Percentiles rank a stretch among this genome's conserved stretches.
Evolutionary conservation across 2,888 invertebrate species (phyloP).

Genomic region (Apoda limacodes): DNA sequence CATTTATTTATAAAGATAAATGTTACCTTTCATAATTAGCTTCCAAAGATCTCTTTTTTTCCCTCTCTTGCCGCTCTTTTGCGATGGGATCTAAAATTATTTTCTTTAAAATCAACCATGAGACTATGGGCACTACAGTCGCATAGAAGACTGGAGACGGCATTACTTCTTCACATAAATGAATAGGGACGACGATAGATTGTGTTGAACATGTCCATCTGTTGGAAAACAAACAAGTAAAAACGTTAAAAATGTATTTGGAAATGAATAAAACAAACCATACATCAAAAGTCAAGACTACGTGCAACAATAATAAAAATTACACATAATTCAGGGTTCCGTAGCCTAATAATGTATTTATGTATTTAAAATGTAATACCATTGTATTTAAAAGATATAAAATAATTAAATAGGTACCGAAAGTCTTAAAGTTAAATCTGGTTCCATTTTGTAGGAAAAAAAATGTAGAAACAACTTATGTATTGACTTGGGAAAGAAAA

Average conservation of each 20-base stretch:
- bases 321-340: no score
- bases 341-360: no score
- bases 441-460: no score
- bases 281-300: no score
- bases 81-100: conserved; percentile 87
- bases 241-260: conserved; percentile 12
- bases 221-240: not conserved
- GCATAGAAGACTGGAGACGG: conserved; percentile 95
- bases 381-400: no score
- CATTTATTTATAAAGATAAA: not conserved
- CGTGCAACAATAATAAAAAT: no score
- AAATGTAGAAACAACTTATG: no score
- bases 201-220: conserved; percentile 90
- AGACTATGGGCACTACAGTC: conserved; percentile 85
- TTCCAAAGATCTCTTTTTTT: conserved; percentile 85
- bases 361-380: no score
- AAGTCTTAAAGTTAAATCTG: no score
- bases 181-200: conserved; percentile 89
- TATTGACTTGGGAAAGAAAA: no score
- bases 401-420: no score
- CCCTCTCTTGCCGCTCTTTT: conserved; percentile 80
- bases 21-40: conserved; percentile 77
- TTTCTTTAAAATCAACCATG: conserved; percentile 85
- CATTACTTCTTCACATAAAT: conserved; percentile 89
- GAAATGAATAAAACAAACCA: no score